Base-by-base conservation (phyloP, 2,113 vertebrate genomes). In the Embiotoca jacksoni region DNA sequence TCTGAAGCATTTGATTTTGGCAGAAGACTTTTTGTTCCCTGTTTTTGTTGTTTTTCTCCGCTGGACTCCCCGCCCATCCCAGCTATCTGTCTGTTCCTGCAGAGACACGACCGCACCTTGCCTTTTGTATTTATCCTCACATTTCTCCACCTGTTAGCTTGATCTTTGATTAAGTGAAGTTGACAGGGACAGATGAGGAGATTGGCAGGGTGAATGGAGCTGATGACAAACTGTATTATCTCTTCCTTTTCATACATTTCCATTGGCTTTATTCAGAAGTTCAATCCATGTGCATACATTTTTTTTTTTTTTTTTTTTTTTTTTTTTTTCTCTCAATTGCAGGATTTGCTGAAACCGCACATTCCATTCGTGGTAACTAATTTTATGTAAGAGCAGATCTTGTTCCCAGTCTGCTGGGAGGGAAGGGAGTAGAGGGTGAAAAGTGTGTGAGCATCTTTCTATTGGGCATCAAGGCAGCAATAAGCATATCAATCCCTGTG, bases 21-120 rank as follows among this genome's bases (percentile, higher is more conserved):
- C 56, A 63, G 50, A 39, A 56, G 3, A 56, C 6, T 37, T 31
- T 35, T 6, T 81, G 14, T 0, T 59, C 1, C 11, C 0, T 44
- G 31, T 55, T 37, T 64, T 36, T 67, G 23, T 46, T 7, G 15
- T 32, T 33, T 15, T 30, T 49, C 14, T 15, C 14, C 10, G 3
- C 11, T 2, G 32, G 16, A 46, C 58, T 78, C 70, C 72, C n/a
- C 83, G 67, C 91, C 87, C 84, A 64, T 44, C 59, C 6, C 75
- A 76, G 72, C 59, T 83, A 78, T 79, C 81, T 80, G 82, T 81
- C 75, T 66, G 59, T 16, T 86, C 78, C 83, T 90, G 88, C 84
- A 69, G 14, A 82, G 53, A 64, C 35, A 15, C 1, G 4, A 76
- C 77, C 91, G 82, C 90, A 67, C 91, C 93, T 75, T 7, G 7